A percentile compares a stretch with the other conserved stretches of the same genome.
Evolutionary conservation across 2,888 invertebrate genomes (phyloP).

Genomic region (Escarpia spicata): DNA sequence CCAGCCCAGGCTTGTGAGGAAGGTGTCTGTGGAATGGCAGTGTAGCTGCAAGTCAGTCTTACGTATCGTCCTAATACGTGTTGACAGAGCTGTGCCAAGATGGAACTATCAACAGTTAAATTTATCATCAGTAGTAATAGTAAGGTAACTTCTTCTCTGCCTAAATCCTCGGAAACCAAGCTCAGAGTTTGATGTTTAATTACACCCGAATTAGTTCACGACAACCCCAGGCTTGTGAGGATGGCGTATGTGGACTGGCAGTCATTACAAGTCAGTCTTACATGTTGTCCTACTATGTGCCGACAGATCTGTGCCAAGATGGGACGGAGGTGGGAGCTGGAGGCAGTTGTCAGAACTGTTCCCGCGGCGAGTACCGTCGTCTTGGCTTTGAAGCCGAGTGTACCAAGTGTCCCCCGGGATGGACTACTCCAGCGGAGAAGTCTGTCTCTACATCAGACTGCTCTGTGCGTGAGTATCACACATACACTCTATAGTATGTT

Average conservation of each 20-base stretch:
- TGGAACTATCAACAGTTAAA: too few species aligned
- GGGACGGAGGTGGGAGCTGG: not conserved
- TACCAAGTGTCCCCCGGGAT: not conserved
- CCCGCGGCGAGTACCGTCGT: not conserved
- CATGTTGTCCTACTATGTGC: not conserved
- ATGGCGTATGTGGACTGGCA: not conserved
- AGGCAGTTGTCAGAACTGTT: not conserved
- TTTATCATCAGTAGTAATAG: too few species aligned
- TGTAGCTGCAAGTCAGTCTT: not conserved
- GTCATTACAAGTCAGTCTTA: not conserved
- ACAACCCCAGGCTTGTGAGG: too few species aligned
- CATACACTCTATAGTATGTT: not conserved
- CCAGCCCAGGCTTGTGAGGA: too few species aligned
- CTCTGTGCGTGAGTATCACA: not conserved
- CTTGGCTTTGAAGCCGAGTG: not conserved
- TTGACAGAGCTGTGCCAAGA: not conserved
- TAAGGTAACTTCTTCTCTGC: too few species aligned
- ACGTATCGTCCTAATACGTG: not conserved
- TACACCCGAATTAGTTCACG: too few species aligned
- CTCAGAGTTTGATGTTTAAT: too few species aligned
- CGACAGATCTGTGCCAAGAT: not conserved
- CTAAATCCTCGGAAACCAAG: too few species aligned
- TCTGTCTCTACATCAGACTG: not conserved
- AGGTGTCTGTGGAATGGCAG: not conserved
- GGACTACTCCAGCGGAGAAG: not conserved